These are phyloP conservation scores for Neuroterus valhalla DNA, from an alignment of 1,140 invertebrate species.

Conservation along the genomic window DNA sequence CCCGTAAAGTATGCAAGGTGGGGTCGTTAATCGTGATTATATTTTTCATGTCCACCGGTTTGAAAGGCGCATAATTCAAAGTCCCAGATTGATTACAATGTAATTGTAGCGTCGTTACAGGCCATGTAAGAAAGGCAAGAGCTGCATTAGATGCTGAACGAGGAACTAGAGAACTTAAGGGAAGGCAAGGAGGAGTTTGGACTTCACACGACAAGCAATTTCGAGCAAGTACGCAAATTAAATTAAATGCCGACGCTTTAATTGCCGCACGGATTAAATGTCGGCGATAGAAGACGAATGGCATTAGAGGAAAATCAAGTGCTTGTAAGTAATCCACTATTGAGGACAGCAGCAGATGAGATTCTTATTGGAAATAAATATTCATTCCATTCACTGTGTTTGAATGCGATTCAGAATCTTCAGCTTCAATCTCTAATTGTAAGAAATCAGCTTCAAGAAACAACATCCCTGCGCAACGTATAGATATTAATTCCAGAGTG, in stretches of 20 bases:
- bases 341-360: constrained; percentile 4
- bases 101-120: constrained; percentile 32
- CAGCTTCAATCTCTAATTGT: background rate
- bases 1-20: background rate
- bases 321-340: background rate
- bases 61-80: constrained; percentile 22
- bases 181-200: background rate
- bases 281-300: constrained; percentile 16
- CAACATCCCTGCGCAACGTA: no score
- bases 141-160: constrained; percentile 2
- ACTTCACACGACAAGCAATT: constrained; percentile 29
- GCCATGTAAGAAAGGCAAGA: constrained; percentile 23
- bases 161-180: constrained; percentile 1
- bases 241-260: constrained; percentile 30
- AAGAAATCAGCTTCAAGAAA: background rate
- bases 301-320: background rate
- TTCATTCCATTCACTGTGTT: background rate
- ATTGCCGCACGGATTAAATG: constrained; percentile 26
- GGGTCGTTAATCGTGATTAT: constrained; percentile 16
- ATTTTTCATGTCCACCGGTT: constrained; percentile 12
- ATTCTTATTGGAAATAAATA: constrained; percentile 5
- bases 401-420: background rate
- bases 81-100: constrained; percentile 36
- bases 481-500: no score
- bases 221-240: constrained; percentile 26